These are phyloP conservation scores for Achroia grisella DNA, from an alignment of 1,140 invertebrate genomes.

Conservation along the genomic window DNA sequence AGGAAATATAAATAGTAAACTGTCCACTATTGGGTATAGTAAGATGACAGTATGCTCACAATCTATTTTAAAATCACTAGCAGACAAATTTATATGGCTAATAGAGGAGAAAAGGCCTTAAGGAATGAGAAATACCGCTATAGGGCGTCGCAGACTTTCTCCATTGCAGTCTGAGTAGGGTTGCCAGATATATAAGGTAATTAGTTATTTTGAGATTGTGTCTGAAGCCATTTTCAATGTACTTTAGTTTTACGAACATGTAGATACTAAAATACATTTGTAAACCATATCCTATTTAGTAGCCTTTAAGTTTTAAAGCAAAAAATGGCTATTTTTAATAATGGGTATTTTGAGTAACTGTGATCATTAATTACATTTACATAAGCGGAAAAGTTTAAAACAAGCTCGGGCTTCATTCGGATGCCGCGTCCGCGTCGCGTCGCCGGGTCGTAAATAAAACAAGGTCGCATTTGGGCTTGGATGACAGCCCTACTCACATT, in stretches of 20 bases:
- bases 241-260: too few species aligned
- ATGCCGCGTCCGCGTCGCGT: background rate
- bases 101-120: constrained; percentile 51
- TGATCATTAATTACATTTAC: too few species aligned
- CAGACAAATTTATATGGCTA: constrained; percentile 46
- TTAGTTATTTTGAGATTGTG: too few species aligned
- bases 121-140: constrained; percentile 64
- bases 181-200: background rate
- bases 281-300: too few species aligned
- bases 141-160: constrained; percentile 61
- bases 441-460: constrained; percentile 1
- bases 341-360: too few species aligned
- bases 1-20: constrained; percentile 13
- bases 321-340: too few species aligned
- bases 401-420: constrained; percentile 1
- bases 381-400: background rate
- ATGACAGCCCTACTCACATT: constrained; percentile 2
- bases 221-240: too few species aligned
- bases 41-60: too few species aligned
- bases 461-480: background rate
- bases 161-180: constrained; percentile 29
- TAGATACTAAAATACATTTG: too few species aligned
- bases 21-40: background rate
- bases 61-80: constrained; percentile 26
- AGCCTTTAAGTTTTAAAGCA: too few species aligned